Evolutionary conservation across 2,113 vertebrate species (phyloP), one percentile per base, ranked within the genome.

Genomic region (Podilymbus podiceps): DNA sequence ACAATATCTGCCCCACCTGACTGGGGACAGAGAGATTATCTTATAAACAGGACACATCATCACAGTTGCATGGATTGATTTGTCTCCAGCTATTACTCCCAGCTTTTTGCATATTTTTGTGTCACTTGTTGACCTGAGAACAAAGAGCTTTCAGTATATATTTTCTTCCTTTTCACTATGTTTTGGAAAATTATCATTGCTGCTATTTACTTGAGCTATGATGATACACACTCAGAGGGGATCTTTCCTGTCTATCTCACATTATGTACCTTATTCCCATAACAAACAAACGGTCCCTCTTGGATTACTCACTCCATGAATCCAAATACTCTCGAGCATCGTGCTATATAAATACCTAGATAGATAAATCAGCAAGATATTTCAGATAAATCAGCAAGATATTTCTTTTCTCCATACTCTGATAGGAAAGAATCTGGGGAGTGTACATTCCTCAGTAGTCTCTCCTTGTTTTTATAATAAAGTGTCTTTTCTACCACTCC

Each of bases 321-420:
- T 88, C 42, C 81, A 85, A 58, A 91, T 59, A 79, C 92, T 77
- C 87, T 76, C 0, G 71, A 95, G 92, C 83, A 58, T 15, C 20
- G 16, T 60, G 62, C 67, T 93, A 30, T 93, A 93, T 62, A 95
- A 97, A 96, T 79, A 93, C 77, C 69, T 59, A 92, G 62, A 62
- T 31, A 87, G 81, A 95, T 75, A 89, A 96, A 95, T 81, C 62
- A 92, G 58, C 77, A 73, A 89, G 83, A 82, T 89, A 75, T 13
- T 89, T 81, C 20, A 87, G 81, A 95, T 75, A 89, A 96, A 95
- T 81, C 62, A 92, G 58, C 77, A 73, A 89, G 83, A 82, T 89
- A 75, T 13, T 89, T 81, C 20, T 93, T 93, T 89, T 72, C 46
- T 76, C 50, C 25, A 3, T 66, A 31, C 21, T 73, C 58, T 59